phyloP scores from a whole-genome alignment of 2,797 vertebrate genomes.

The Microtus agrestis region DNA sequence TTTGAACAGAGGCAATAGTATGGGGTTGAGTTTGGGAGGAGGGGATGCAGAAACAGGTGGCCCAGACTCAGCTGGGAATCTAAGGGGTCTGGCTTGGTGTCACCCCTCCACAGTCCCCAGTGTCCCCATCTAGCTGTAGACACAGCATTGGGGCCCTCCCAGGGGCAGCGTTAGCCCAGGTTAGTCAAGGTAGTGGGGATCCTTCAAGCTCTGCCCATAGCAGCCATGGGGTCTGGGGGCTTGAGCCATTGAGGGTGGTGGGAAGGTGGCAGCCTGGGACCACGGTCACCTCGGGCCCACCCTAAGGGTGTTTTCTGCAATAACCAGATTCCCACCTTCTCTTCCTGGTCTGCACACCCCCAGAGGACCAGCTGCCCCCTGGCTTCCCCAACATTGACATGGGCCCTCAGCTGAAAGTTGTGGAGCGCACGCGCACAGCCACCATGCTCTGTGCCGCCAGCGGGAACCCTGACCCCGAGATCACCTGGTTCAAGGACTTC shows the following conservation, averaged over 20 bases:
- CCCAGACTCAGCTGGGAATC: too few species aligned
- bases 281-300: not conserved
- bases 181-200: not conserved
- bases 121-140: not conserved
- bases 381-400: slow-evolving; percentile 99
- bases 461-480: slow-evolving; percentile 98
- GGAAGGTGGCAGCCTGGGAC: too few species aligned
- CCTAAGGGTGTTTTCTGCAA: not conserved
- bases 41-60: not conserved
- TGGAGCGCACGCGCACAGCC: slow-evolving; percentile 96
- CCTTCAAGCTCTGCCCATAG: not conserved
- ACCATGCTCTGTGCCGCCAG: slow-evolving; percentile 99
- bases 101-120: not conserved
- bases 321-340: not conserved
- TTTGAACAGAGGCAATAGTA: not conserved
- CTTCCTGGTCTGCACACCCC: not conserved
- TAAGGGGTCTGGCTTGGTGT: not conserved
- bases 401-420: slow-evolving; percentile 99
- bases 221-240: not conserved
- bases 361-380: slow-evolving; percentile 96
- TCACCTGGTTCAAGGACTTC: slow-evolving; percentile 99
- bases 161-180: not conserved
- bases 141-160: not conserved
- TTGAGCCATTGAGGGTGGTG: not conserved
- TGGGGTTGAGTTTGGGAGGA: not conserved